Base-by-base conservation (phyloP, 2,888 invertebrate species). In the Stenodera caucasica region DNA sequence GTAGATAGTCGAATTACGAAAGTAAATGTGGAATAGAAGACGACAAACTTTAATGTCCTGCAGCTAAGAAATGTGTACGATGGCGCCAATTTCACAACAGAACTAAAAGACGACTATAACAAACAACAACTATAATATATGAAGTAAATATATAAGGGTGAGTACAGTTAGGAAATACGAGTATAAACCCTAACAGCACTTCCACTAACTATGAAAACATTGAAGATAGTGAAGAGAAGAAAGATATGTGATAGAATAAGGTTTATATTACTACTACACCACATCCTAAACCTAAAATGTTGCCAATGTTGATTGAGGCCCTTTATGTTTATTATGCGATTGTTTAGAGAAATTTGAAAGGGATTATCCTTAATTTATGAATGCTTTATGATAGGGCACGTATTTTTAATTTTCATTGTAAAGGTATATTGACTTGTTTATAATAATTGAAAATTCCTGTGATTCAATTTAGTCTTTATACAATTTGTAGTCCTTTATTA, bases 11-110 rank as follows among this genome's bases (percentile, higher is more conserved):
- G n/a, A n/a, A n/a, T n/a, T n/a, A n/a, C n/a, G n/a, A n/a, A n/a
- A n/a, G n/a, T n/a, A n/a, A 26, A 26, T 26, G 7, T 6, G 26
- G 7, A 26, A 6, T 5, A 26, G 26, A 26, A 26, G 7, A 12
- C 5, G 12, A 11, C 2, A 3, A 18, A 12, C 18, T 21, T 45
- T 45, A 45, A 45, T 45, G 45, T 21, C 21, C 21, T 21, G 35
- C 6, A 35, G 35, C 35, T 35, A 35, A 35, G 14, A 14, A 35
- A 37, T 37, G 2, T 37, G 15, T 14, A 21, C 45, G 2, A 45
- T 45, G 45, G 45, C 45, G 45, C 45, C 45, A 45, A 45, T 12
- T 45, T 45, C 45, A 45, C 21, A 5, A 45, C 45, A 21, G 12
- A 12, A 12, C 45, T 45, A 45, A 45, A 37, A n/a, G 37, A 37